Evolutionary conservation across 2,797 vertebrate species (phyloP).

Genomic region (Phoeniculus purpureus): DNA sequence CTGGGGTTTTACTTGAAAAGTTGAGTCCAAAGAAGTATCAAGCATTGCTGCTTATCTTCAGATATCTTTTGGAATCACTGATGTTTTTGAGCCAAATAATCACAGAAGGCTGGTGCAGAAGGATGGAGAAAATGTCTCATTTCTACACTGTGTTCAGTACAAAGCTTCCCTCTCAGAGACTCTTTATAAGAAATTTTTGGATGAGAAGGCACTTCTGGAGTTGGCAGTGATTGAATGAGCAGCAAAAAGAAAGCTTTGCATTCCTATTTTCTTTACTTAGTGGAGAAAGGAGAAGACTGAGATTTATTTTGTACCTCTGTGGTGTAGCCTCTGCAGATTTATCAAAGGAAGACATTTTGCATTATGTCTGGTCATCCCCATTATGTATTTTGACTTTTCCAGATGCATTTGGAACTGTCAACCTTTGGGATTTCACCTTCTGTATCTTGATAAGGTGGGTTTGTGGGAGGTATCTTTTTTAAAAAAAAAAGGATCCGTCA

Average conservation of each 20-base stretch:
- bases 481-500: not conserved
- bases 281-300: conserved; percentile 19
- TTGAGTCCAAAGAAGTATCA: not conserved
- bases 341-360: conserved; percentile 40
- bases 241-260: conserved; percentile 38
- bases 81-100: not conserved
- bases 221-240: conserved; percentile 40
- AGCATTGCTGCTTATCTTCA: not conserved
- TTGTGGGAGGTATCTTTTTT: conserved; percentile 34
- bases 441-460: conserved; percentile 68
- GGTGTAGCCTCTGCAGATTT: conserved; percentile 35
- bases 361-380: conserved; percentile 41
- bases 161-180: conserved; percentile 28
- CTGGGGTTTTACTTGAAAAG: not conserved
- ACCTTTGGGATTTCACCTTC: conserved; percentile 70
- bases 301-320: conserved; percentile 37
- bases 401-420: conserved; percentile 64
- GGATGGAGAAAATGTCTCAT: not conserved
- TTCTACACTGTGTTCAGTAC: not conserved
- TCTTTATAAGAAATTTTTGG: conserved; percentile 33
- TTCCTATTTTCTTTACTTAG: conserved; percentile 25
- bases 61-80: not conserved
- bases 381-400: conserved; percentile 66
- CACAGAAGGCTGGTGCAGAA: not conserved
- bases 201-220: not conserved